phyloP scores from a whole-genome alignment of 2,113 vertebrate species.

The Oryzias javanicus region DNA sequence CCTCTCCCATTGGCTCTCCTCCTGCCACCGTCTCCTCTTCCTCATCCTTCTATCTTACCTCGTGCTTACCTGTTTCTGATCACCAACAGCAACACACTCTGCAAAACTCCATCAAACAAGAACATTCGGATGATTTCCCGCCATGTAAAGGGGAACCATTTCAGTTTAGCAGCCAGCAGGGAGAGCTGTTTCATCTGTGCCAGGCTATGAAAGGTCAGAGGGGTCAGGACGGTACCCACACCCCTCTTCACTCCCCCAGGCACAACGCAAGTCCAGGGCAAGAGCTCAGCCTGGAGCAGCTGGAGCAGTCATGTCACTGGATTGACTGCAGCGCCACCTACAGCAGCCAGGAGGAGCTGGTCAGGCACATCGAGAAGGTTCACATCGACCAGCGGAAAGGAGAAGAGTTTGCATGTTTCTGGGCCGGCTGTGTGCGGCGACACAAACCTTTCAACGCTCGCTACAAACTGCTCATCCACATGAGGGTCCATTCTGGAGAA shows the following conservation, averaged over 20 bases:
- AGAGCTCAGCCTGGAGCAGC: conserved; percentile 50
- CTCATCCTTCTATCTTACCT: conserved; percentile 57
- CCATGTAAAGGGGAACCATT: conserved; percentile 77
- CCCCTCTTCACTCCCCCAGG: conserved; percentile 47
- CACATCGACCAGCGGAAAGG: conserved; percentile 95
- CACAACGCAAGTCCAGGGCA: conserved; percentile 58
- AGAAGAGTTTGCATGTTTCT: conserved; percentile 97
- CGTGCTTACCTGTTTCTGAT: conserved; percentile 37
- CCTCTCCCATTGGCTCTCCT: conserved; percentile 58
- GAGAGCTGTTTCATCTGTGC: conserved; percentile 53
- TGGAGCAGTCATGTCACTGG: conserved; percentile 85
- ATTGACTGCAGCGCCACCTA: conserved; percentile 90
- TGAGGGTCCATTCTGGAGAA: conserved; percentile 97
- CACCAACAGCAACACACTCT: conserved; percentile 59
- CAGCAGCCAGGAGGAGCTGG: conserved; percentile 89
- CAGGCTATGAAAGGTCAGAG: conserved; percentile 22
- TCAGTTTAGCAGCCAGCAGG: conserved; percentile 74
- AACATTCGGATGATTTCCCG: conserved; percentile 83
- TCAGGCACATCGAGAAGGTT: conserved; percentile 95
- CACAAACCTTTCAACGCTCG: conserved; percentile 97
- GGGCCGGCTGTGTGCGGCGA: conserved; percentile 89
- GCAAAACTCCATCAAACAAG: conserved; percentile 82
- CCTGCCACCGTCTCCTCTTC: conserved; percentile 71
- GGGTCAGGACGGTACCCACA: conserved; percentile 26
- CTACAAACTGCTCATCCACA: conserved; percentile 98